A percentile compares a stretch with the other conserved stretches of the same genome.
phyloP scores from a whole-genome alignment of 2,888 invertebrate species.

The Pelosia muscerda region DNA sequence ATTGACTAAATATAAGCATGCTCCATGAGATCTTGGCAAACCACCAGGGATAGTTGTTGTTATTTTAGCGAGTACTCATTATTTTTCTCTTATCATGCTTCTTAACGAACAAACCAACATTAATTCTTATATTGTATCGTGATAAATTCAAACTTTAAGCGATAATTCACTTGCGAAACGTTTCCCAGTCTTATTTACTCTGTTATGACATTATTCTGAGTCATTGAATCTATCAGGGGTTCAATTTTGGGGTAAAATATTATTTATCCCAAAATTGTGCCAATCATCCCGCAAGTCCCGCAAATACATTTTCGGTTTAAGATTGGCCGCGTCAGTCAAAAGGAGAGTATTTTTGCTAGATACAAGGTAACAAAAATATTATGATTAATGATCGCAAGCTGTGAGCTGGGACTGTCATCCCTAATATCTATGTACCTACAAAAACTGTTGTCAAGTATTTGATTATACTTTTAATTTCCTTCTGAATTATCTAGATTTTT shows the following conservation, averaged over 20 bases:
- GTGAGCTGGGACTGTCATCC: neutral
- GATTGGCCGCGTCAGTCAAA: neutral
- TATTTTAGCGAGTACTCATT: too few relatives aligned
- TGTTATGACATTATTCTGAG: neutral
- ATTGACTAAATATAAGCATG: too few relatives aligned
- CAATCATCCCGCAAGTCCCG: neutral
- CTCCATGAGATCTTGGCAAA: too few relatives aligned
- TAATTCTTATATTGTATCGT: neutral
- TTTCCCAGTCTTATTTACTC: neutral
- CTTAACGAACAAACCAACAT: neutral
- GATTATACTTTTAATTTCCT: neutral
- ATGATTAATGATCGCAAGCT: neutral
- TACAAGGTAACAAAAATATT: slow-evolving; percentile 2
- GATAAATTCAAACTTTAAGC: neutral
- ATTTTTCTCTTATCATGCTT: too few relatives aligned
- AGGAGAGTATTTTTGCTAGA: neutral
- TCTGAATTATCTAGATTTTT: too few relatives aligned
- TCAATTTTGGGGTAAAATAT: neutral
- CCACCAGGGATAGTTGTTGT: too few relatives aligned
- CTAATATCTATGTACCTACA: neutral
- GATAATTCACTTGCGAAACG: neutral
- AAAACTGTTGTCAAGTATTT: slow-evolving; percentile 2
- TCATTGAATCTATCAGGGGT: neutral
- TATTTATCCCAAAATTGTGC: neutral
- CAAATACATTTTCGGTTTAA: neutral